These are phyloP conservation scores for Andrena marginata DNA, from an alignment of 2,888 invertebrate genomes.

Conservation along the genomic window DNA sequence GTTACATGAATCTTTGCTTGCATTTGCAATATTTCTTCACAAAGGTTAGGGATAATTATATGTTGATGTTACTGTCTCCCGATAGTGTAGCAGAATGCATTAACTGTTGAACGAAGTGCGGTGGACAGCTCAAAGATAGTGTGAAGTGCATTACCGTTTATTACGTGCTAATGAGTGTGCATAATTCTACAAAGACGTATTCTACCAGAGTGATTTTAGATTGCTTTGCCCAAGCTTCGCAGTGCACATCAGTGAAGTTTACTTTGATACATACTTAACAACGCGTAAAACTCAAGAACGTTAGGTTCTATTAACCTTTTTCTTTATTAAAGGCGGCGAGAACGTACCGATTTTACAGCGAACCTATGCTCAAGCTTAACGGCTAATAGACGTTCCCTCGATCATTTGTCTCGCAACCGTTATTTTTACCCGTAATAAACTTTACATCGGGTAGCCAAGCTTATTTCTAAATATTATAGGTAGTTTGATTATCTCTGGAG, in stretches of 20 bases:
- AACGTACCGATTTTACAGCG: conserved; percentile 30
- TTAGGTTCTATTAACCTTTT: conserved; percentile 39
- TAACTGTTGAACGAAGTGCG: conserved; percentile 65
- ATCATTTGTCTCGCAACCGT: conserved; percentile 4
- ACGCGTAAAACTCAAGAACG: conserved; percentile 65
- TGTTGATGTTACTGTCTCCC: conserved; percentile 19
- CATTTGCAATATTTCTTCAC: conserved; percentile 15
- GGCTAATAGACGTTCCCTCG: conserved; percentile 15
- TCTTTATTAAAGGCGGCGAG: conserved; percentile 49
- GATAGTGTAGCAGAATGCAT: conserved; percentile 55
- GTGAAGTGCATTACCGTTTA: conserved; percentile 62
- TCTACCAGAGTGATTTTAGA: conserved; percentile 58
- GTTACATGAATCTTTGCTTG: conserved; percentile 4
- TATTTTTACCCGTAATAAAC: not conserved
- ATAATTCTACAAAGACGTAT: conserved; percentile 68
- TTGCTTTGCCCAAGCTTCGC: conserved; percentile 49
- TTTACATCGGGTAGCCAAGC: not conserved
- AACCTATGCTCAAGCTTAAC: conserved; percentile 14
- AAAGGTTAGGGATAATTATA: conserved; percentile 32
- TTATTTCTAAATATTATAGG: not conserved
- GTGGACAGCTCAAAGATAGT: conserved; percentile 60
- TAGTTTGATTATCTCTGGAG: no score
- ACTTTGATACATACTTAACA: conserved; percentile 63
- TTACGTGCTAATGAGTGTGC: conserved; percentile 70
- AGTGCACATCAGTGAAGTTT: conserved; percentile 51